Evolutionary conservation across 2,888 invertebrate species (phyloP).

Genomic region (Baronia brevicornis): DNA sequence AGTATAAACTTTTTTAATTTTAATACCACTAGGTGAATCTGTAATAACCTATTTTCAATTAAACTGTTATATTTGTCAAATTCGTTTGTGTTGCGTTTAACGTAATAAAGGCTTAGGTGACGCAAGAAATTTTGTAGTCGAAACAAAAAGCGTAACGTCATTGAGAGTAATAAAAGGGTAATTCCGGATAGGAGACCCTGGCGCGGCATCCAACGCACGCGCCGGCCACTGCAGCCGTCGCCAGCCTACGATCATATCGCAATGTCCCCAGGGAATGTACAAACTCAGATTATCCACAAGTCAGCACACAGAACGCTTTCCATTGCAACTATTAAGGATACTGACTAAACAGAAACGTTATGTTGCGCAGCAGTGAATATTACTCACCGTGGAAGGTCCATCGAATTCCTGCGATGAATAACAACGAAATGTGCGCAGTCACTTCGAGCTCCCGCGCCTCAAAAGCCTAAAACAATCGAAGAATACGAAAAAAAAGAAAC

Average conservation of each 20-base stretch:
- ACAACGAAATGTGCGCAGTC: conserved; percentile 50
- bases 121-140: conserved; percentile 45
- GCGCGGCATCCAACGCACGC: conserved; percentile 67
- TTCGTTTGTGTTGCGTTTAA: conserved; percentile 63
- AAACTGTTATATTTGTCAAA: conserved; percentile 42
- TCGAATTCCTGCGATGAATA: conserved; percentile 28
- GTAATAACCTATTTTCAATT: conserved; percentile 26
- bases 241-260: conserved; percentile 57
- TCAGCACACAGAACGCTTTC: conserved; percentile 24
- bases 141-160: conserved; percentile 62
- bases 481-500: conserved; percentile 39
- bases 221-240: conserved; percentile 58
- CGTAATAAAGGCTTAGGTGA: conserved; percentile 59
- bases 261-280: conserved; percentile 54
- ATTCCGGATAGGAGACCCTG: conserved; percentile 43
- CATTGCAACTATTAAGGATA: conserved; percentile 36
- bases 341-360: conserved; percentile 28
- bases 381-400: conserved; percentile 28
- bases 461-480: conserved; percentile 62
- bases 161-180: conserved; percentile 67
- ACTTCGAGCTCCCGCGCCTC: conserved; percentile 56
- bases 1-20: conserved; percentile 3
- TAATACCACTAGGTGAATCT: no score
- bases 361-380: conserved; percentile 37
- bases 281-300: conserved; percentile 30